Percentiles rank a stretch among this genome's conserved stretches.
These are phyloP conservation scores for Gryllus bimaculatus DNA, from an alignment of 1,140 invertebrate species.

Conservation along the genomic window DNA sequence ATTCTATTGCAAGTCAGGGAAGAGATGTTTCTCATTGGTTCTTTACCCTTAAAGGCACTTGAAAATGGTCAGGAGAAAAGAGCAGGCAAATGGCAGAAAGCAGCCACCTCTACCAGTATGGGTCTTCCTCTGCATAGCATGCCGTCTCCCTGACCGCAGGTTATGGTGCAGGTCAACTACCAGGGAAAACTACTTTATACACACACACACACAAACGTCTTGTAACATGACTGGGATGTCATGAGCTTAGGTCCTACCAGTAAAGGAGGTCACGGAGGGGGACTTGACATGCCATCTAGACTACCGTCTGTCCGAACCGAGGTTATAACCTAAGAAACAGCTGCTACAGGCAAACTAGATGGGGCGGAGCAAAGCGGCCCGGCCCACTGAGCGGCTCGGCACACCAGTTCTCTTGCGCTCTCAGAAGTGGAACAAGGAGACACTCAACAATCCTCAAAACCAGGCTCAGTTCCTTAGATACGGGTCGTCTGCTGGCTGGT, in stretches of 20 bases:
- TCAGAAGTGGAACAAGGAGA: constrained; percentile 3
- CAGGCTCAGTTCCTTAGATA: neutral
- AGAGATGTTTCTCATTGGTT: neutral
- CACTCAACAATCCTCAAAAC: neutral
- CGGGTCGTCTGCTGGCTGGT: neutral
- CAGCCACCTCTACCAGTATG: no score
- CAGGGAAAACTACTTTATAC: no score
- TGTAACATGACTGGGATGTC: neutral
- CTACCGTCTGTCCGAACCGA: neutral
- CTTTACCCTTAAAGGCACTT: neutral
- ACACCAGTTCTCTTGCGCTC: neutral
- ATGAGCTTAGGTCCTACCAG: neutral
- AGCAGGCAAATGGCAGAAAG: neutral
- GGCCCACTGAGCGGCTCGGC: neutral
- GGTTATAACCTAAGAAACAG: neutral
- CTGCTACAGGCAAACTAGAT: neutral
- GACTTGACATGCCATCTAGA: neutral
- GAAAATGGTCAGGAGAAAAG: neutral
- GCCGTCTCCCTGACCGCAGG: no score
- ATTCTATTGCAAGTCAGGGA: neutral
- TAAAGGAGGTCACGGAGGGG: neutral
- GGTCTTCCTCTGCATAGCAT: no score
- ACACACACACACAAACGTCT: no score
- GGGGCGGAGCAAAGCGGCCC: neutral
- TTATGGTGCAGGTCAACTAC: no score